Evolutionary conservation across 2,888 invertebrate genomes (phyloP), one percentile per base, ranked within the genome.

Genomic region (Ichneumoninae sp.): DNA sequence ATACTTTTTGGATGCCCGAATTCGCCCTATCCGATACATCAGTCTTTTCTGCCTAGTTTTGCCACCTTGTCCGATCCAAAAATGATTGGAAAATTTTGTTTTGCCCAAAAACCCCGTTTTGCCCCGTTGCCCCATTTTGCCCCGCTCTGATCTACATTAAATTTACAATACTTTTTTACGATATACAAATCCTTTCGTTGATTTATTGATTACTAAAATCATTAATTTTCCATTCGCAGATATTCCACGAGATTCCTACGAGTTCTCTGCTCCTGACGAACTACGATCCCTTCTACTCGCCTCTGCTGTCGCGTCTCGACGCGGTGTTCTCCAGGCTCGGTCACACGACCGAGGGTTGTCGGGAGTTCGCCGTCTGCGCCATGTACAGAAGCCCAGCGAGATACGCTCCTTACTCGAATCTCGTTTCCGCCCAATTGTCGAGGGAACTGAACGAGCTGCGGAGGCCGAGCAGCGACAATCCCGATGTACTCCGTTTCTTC

Each of bases 241-340:
- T 96, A 57, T 98, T 98, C 95, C 97, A 97, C 92, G 97, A 97
- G 91, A 97, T 98, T 88, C 97, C 97, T 40, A 95, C 96, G 36
- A 97, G 97, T 0, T 97, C 97, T 0, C 94, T 97, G 93, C 95
- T 97, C 74, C 94, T 98, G 80, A 97, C 97, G 87, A 97, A 97
- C 93, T 98, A 97, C 93, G 98, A 98, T 92, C 98, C 98, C 0
- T 98, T 98, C 94, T 98, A 98, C 93, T 97, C 97, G 86, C 98
- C 98, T 0, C 92, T 98, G 33, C 93, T 98, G 19, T 98, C 98
- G 0, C 95, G 98, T 19, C 95, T 98, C 77, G 98, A 98, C 89
- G 96, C 97, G 0, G 97, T 98, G 65, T 98, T 97, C 93, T 96
- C 96, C 68, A 94, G 95, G 89, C 92, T 96, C 86, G 97, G 97